Evolutionary conservation across 2,888 invertebrate species (phyloP).

Genomic region (Ferdinandea cuprea): DNA sequence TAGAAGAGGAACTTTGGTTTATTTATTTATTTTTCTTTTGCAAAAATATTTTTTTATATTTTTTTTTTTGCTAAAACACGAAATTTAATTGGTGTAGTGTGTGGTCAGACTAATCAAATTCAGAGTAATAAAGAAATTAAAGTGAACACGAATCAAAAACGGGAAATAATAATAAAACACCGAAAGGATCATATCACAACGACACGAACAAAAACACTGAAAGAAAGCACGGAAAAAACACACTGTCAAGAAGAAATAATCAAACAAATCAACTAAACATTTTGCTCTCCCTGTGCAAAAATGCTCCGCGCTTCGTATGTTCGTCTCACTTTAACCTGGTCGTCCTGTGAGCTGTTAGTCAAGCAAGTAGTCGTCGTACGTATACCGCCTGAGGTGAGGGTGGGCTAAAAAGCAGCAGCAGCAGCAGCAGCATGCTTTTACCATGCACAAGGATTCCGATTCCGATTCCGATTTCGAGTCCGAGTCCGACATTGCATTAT

Average conservation of each 20-base stretch:
- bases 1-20: slow-evolving; percentile 66
- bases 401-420: slow-evolving; percentile 33
- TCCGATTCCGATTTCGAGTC: too few species aligned
- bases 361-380: slow-evolving; percentile 32
- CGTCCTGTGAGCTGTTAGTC: slow-evolving; percentile 36
- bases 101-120: slow-evolving; percentile 50
- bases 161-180: slow-evolving; percentile 67
- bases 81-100: slow-evolving; percentile 36
- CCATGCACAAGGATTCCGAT: slow-evolving; percentile 63
- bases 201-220: slow-evolving; percentile 73
- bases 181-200: slow-evolving; percentile 73
- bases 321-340: slow-evolving; percentile 64
- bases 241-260: slow-evolving; percentile 66
- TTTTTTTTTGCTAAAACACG: slow-evolving; percentile 28
- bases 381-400: slow-evolving; percentile 64
- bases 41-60: slow-evolving; percentile 19
- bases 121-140: slow-evolving; percentile 47
- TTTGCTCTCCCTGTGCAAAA: slow-evolving; percentile 60
- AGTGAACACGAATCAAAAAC: slow-evolving; percentile 64
- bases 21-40: slow-evolving; percentile 10
- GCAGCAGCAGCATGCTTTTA: slow-evolving; percentile 51
- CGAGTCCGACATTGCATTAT: slow-evolving; percentile 54
- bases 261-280: slow-evolving; percentile 68
- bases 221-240: slow-evolving; percentile 46
- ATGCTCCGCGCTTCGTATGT: slow-evolving; percentile 35